Evolutionary conservation across 2,888 invertebrate genomes (phyloP).

Genomic region (Heliconius charithonia): DNA sequence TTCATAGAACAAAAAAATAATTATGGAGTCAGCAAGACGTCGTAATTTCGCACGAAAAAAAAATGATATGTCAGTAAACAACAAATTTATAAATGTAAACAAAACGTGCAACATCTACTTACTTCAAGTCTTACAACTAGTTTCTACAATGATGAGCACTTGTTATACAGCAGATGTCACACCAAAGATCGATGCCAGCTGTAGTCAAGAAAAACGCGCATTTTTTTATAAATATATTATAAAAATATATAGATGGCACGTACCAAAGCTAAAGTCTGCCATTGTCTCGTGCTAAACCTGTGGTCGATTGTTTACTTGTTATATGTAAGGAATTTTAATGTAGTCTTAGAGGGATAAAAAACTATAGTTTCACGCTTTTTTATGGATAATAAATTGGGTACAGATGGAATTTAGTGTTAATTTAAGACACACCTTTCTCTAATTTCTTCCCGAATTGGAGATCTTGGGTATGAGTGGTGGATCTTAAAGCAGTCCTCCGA

Average conservation of each 20-base stretch:
- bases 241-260: conserved; percentile 44
- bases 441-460: too few relatives aligned
- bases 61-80: background rate
- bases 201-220: conserved; percentile 40
- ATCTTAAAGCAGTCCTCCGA: too few relatives aligned
- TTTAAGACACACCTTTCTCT: too few relatives aligned
- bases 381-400: background rate
- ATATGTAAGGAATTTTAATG: conserved; percentile 13
- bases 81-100: conserved; percentile 5
- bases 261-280: conserved; percentile 27
- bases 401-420: background rate
- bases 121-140: conserved; percentile 12
- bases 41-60: background rate
- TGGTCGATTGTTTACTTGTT: background rate
- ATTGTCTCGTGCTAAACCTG: conserved; percentile 26
- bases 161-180: conserved; percentile 34
- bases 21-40: too few relatives aligned
- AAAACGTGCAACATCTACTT: background rate
- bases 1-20: too few relatives aligned
- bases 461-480: too few relatives aligned
- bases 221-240: conserved; percentile 34
- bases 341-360: background rate
- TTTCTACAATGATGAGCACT: conserved; percentile 20
- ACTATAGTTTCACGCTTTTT: background rate
- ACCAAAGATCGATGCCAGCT: conserved; percentile 39